Base-by-base conservation (phyloP, 2,797 vertebrate species). In the Lagorchestes hirsutus region DNA sequence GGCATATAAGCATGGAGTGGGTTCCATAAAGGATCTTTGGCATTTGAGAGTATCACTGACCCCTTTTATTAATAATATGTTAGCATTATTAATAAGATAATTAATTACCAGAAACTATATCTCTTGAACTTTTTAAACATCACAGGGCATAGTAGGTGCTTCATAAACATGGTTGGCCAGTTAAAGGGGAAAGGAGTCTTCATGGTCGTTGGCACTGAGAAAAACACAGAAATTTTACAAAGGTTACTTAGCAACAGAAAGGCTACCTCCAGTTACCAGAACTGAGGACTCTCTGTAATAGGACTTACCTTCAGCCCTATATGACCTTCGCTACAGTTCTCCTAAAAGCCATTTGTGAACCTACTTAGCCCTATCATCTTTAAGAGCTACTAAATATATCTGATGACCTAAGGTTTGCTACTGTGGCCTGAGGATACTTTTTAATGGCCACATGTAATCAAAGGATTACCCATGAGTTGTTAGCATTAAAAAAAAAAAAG, bases 121-220 rank as follows among this genome's bases (percentile, higher is more conserved):
- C 56, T 57, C 56, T 57, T 28, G 56, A 57, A 57, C 56, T 57
- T 57, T 57, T 57, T 57, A 28, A 57, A 57, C 56, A 57, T 28
- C 6, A 28, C 22, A 57, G 27, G 27, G 10, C 24, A 27, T 27
- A 57, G 56, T 57, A 27, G 56, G 56, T 57, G 24, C 56, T 57
- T 57, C 27, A 92, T 93, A 91, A 96, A 95, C 94, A 93, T 28
- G 56, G 56, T 55, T 31, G 58, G 24, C 57, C 54, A 95, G 24
- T 11, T 91, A 1, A 91, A 46, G 91, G 58, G 12, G 87, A 92
- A 91, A 55, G 34, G 29, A 92, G 29, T 90, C 94, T 62, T 94
- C 31, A 34, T 93, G 93, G 58, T 62, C 91, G 6, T 91, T 74
- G n/a, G 93, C 90, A 59, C 58, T 57, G 54, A 92, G 92, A 82